Conservation (phyloP, 1,140 invertebrate species). For the Cyphomyrmex costatus region DNA sequence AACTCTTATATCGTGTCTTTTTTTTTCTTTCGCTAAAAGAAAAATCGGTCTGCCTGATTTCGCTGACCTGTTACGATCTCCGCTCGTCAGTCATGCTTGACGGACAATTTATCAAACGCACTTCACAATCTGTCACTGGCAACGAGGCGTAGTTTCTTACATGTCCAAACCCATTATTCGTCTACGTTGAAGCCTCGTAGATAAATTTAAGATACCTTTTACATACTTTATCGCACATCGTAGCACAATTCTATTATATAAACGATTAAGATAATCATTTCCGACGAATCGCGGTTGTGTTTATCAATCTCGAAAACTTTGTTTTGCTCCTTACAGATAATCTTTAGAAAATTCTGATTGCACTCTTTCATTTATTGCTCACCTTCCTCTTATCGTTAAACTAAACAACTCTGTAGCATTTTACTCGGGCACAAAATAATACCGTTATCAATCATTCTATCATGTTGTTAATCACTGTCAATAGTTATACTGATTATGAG, state of each 20-base stretch:
- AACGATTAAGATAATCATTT: conserved; percentile 25
- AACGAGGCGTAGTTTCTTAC: conserved; percentile 45
- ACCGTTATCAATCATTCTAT: conserved; percentile 14
- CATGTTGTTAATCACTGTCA: conserved; percentile 35
- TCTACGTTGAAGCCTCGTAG: background rate
- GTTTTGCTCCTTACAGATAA: conserved; percentile 12
- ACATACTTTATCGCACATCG: background rate
- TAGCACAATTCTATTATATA: background rate
- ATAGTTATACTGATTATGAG: conserved; percentile 22
- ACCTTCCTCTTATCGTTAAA: conserved; percentile 2
- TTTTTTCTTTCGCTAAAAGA: background rate
- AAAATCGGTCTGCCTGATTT: conserved; percentile 55
- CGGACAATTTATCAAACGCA: conserved; percentile 52
- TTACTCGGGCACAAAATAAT: background rate
- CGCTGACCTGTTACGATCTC: conserved; percentile 52
- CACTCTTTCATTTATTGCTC: conserved; percentile 12
- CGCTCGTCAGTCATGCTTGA: conserved; percentile 34
- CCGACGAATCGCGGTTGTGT: background rate
- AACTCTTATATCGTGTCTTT: background rate
- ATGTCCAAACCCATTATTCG: conserved; percentile 17
- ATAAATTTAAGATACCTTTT: conserved; percentile 24
- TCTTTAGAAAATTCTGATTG: conserved; percentile 25
- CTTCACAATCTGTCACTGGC: conserved; percentile 53
- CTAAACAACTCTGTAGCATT: conserved; percentile 14
- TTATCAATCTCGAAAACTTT: conserved; percentile 1